Evolutionary conservation across 2,888 invertebrate species (phyloP).

Genomic region (Tromatobia lineatoria): DNA sequence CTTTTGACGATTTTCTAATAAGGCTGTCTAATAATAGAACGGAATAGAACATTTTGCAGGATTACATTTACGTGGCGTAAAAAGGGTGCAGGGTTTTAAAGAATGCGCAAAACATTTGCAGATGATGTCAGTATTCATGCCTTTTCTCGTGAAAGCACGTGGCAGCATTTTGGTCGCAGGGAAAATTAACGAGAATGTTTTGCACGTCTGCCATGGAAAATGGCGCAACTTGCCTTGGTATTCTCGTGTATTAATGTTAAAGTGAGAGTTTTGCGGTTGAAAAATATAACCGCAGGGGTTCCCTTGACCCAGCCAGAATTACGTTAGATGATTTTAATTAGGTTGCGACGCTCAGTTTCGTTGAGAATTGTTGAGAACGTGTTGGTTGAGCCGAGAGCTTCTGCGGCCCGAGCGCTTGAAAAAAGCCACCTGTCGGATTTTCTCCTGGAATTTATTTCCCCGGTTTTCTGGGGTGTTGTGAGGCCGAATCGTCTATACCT

Average conservation of each 20-base stretch:
- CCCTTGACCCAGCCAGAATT: not conserved
- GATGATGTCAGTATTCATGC: not conserved
- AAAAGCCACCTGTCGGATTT: conserved; percentile 58
- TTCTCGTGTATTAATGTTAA: not conserved
- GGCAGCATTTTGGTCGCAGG: not conserved
- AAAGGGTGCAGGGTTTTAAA: not conserved
- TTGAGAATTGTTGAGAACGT: conserved; percentile 7
- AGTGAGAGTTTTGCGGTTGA: conserved; percentile 3
- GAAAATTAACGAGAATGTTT: conserved; percentile 15
- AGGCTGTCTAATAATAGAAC: not conserved
- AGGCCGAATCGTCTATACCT: too few relatives aligned
- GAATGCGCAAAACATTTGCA: not conserved
- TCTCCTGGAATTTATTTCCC: conserved; percentile 24
- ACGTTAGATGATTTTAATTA: conserved; percentile 19
- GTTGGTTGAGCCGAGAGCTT: not conserved
- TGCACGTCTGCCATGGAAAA: not conserved
- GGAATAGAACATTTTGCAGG: not conserved
- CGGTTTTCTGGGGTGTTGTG: not conserved
- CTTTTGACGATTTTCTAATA: not conserved
- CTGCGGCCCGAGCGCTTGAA: conserved; percentile 10
- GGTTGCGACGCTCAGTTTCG: conserved; percentile 7
- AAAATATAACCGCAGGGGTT: not conserved
- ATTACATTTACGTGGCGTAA: not conserved
- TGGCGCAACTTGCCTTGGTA: too few relatives aligned
- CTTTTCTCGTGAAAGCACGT: not conserved